Evolutionary conservation across 2,113 vertebrate species (phyloP).

Genomic region (Leptobrachium ailaonicum): DNA sequence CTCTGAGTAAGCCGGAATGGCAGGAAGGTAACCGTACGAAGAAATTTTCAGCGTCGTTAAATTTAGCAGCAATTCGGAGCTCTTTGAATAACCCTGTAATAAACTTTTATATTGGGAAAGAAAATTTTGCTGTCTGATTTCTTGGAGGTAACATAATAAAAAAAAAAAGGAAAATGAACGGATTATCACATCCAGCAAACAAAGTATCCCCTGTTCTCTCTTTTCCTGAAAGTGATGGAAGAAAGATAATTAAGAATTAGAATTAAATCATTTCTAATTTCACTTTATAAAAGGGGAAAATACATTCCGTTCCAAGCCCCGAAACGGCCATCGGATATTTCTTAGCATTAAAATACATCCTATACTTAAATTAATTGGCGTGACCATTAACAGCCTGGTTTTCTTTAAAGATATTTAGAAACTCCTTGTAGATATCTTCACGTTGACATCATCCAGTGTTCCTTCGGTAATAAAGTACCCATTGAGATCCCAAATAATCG

Average conservation of each 20-base stretch:
- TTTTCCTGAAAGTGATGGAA: constrained; percentile 7
- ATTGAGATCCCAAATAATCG: constrained; percentile 3
- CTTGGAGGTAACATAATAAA: background rate
- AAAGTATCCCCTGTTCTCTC: constrained; percentile 15
- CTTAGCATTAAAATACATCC: constrained; percentile 22
- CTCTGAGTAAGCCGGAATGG: no score
- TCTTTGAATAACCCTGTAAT: no score
- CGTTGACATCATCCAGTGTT: constrained; percentile 3
- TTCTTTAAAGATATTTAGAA: background rate
- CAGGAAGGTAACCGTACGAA: no score
- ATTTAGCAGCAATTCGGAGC: no score
- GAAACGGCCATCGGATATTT: constrained; percentile 31
- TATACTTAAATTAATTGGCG: constrained; percentile 41
- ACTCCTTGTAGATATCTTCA: background rate
- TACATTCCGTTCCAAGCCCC: constrained; percentile 16
- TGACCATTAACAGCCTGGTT: constrained; percentile 18
- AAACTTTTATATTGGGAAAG: no score
- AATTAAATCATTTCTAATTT: constrained; percentile 37
- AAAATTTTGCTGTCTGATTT: no score
- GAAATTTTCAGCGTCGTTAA: no score
- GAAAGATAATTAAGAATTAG: constrained; percentile 10
- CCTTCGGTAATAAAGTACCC: background rate
- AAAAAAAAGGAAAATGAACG: background rate
- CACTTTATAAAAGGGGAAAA: constrained; percentile 19
- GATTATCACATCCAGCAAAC: background rate